Evolutionary conservation across 2,113 vertebrate species (phyloP).

Genomic region (Jacana jacana): DNA sequence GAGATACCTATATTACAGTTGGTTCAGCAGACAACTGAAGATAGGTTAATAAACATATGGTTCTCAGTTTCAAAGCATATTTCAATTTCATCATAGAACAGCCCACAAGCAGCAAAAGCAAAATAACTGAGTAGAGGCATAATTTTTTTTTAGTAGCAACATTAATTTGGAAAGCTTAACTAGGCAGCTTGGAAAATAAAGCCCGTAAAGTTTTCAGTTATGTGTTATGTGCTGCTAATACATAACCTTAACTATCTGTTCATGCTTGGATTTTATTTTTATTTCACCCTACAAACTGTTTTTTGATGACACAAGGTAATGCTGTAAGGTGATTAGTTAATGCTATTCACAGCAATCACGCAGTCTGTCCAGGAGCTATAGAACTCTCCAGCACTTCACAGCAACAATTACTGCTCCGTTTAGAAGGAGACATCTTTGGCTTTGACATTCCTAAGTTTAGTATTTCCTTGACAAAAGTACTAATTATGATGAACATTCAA

Average conservation of each 20-base stretch:
- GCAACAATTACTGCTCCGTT: slow-evolving; percentile 15
- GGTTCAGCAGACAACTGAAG: neutral
- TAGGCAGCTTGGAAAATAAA: slow-evolving; percentile 1
- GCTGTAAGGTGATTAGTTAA: neutral
- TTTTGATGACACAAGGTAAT: neutral
- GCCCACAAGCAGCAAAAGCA: neutral
- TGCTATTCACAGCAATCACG: neutral
- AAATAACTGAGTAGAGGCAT: neutral
- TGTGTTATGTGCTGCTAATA: neutral
- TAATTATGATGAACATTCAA: neutral
- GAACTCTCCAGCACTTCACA: slow-evolving; percentile 1
- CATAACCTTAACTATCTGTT: neutral
- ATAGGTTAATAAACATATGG: neutral
- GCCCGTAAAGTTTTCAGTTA: neutral
- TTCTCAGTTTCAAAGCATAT: neutral
- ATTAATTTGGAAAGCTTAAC: slow-evolving; percentile 21
- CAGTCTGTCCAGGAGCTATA: neutral
- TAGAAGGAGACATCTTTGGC: neutral
- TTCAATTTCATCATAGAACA: neutral
- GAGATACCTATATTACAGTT: neutral
- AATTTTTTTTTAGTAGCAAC: neutral
- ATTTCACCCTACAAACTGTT: neutral
- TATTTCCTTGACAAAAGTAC: slow-evolving; percentile 10
- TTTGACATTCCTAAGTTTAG: neutral
- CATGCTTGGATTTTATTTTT: slow-evolving; percentile 4